These are phyloP conservation scores for Bacillus rossius DNA, from an alignment of 1,140 invertebrate species.

Conservation along the genomic window DNA sequence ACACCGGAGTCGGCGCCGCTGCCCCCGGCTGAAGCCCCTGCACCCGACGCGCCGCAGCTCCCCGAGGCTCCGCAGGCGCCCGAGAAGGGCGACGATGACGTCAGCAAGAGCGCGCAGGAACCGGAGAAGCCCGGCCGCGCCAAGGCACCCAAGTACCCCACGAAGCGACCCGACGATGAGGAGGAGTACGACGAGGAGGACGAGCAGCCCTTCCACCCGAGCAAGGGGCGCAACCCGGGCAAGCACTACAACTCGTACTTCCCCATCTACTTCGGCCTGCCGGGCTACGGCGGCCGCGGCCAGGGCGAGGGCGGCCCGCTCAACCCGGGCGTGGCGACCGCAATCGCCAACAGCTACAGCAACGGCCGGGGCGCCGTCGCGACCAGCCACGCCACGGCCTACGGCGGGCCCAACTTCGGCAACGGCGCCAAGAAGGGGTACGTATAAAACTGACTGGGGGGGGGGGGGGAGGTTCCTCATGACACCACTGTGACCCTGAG, in stretches of 20 bases:
- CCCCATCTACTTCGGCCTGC: constrained; percentile 53
- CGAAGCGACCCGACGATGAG: background rate
- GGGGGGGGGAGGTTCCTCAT: no score
- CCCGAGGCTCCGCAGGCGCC: background rate
- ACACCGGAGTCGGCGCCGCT: background rate
- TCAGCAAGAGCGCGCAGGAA: no score
- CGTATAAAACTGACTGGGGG: no score
- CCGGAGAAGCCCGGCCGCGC: background rate
- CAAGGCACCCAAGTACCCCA: background rate
- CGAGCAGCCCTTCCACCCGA: background rate
- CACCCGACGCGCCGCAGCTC: background rate
- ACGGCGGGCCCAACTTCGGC: constrained; percentile 44
- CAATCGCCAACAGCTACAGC: constrained; percentile 61
- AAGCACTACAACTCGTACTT: constrained; percentile 50
- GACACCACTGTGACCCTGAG: no score
- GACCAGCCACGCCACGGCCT: constrained; percentile 60
- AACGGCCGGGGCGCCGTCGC: constrained; percentile 58
- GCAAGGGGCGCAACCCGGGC: constrained; percentile 22
- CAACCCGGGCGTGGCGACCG: constrained; percentile 46
- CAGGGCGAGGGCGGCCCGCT: constrained; percentile 37
- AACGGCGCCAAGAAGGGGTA: background rate
- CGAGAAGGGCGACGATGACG: background rate
- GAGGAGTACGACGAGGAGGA: constrained; percentile 6
- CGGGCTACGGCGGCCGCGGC: constrained; percentile 29
- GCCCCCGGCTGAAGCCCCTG: background rate